Conservation (phyloP, 2,113 vertebrate genomes). For the Tachysurus fulvidraco region DNA sequence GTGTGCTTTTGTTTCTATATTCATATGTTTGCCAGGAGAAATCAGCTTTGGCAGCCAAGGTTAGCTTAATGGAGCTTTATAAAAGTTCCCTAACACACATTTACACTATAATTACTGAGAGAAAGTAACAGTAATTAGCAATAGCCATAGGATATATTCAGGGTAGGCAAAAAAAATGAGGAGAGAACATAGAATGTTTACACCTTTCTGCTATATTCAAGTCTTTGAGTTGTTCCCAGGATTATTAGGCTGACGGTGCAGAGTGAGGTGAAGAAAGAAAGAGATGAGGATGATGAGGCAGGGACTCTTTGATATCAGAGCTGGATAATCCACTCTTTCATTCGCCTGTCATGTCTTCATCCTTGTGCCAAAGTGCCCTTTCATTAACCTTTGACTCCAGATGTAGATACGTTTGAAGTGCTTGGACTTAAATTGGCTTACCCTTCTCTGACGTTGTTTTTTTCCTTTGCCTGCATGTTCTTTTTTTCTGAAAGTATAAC, state of each 20-base stretch:
- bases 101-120: not conserved
- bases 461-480: not conserved
- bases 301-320: conserved; percentile 57
- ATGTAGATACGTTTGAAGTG: conserved; percentile 53
- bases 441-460: conserved; percentile 42
- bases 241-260: conserved; percentile 33
- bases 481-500: conserved; percentile 49
- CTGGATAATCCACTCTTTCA: conserved; percentile 57
- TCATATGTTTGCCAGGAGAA: not conserved
- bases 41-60: not conserved
- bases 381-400: conserved; percentile 60
- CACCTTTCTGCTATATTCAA: conserved; percentile 7
- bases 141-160: not conserved
- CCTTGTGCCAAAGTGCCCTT: conserved; percentile 49
- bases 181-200: conserved; percentile 1
- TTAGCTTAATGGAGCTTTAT: not conserved
- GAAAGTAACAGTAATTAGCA: not conserved
- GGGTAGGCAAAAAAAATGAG: not conserved
- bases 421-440: conserved; percentile 54
- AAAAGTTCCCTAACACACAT: not conserved
- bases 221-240: conserved; percentile 22
- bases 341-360: conserved; percentile 55
- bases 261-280: conserved; percentile 34
- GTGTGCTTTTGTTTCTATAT: not conserved
- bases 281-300: conserved; percentile 21